Evolutionary conservation across 1,140 invertebrate genomes (phyloP).

Genomic region (Cyclina sinensis): DNA sequence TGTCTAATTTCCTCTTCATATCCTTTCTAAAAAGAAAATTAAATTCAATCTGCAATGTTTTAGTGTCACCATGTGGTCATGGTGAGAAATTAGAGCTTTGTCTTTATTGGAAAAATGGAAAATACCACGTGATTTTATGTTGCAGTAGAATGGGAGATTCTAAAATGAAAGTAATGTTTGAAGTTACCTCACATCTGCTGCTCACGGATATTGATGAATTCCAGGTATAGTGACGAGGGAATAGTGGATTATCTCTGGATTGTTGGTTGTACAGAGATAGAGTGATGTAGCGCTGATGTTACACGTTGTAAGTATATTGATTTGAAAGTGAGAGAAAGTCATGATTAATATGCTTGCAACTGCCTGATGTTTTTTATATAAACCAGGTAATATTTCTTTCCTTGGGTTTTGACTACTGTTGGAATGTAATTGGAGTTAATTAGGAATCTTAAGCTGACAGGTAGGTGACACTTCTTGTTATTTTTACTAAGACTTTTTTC

Average conservation of each 20-base stretch:
- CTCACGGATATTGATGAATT: constrained; percentile 18
- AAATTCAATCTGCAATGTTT: no score
- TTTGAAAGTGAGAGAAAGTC: not conserved
- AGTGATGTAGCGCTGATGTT: not conserved
- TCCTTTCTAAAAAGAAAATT: no score
- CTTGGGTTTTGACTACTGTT: not conserved
- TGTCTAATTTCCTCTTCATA: no score
- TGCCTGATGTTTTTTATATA: not conserved
- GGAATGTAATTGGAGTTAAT: not conserved
- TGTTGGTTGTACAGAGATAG: not conserved
- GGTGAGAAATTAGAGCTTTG: no score
- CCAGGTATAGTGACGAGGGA: not conserved
- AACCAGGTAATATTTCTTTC: not conserved
- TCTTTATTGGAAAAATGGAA: no score
- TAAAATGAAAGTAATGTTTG: constrained; percentile 16
- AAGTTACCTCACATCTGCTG: constrained; percentile 12
- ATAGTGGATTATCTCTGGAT: not conserved
- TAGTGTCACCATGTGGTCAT: no score
- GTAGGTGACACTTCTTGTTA: not conserved
- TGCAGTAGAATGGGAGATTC: no score
- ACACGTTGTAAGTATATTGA: not conserved
- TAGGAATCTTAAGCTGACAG: not conserved
- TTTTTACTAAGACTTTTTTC: not conserved
- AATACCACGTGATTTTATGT: no score
- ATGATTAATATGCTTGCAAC: not conserved